Evolutionary conservation across 2,113 vertebrate genomes (phyloP), one percentile per base, ranked within the genome.

Genomic region (Limnothrissa miodon): DNA sequence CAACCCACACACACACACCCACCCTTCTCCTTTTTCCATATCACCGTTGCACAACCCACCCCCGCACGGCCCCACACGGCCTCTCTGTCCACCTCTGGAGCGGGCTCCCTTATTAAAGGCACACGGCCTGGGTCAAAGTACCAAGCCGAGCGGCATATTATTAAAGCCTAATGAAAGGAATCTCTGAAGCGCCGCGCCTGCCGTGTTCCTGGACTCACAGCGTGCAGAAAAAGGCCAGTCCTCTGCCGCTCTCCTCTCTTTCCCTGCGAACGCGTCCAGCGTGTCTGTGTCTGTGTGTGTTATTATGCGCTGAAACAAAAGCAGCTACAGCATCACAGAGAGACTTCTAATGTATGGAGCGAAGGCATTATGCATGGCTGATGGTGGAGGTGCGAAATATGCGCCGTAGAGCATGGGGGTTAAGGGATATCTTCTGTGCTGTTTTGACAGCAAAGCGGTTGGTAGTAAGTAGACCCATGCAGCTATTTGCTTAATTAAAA

Each of bases 141-240:
- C 91, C 90, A 88, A 92, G 90, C 91, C 91, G 85, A 56, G 91
- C 92, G 92, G 92, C 92, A 93, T 91, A 92, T 89, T 91, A 92
- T 93, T 93, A 94, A 93, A 93, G 86, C 88, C 89, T 93, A 93
- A 93, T 93, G 92, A 93, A 92, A 93, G 91, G 91, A 93, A 91
- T 93, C 92, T 93, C 91, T 89, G 92, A 90, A 92, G 92, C 89
- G 87, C 89, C 90, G 88, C 89, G 82, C 33, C 80, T 56, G 25
- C 45, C 80, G 51, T n/a, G 51, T 19, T 23, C 19, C 51, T 56
- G 51, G 51, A 19, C 23, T 19, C 51, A 4, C 51, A 48, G 46
- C 19, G 6, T 23, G 51, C 51, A 53, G 46, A 48, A 48, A 48
- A 48, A 48, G 46, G 46, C 46, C 51, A 53, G 19, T 56, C n/a